Evolutionary conservation across 1,140 invertebrate species (phyloP).

Genomic region (Drosophila fuyamai): DNA sequence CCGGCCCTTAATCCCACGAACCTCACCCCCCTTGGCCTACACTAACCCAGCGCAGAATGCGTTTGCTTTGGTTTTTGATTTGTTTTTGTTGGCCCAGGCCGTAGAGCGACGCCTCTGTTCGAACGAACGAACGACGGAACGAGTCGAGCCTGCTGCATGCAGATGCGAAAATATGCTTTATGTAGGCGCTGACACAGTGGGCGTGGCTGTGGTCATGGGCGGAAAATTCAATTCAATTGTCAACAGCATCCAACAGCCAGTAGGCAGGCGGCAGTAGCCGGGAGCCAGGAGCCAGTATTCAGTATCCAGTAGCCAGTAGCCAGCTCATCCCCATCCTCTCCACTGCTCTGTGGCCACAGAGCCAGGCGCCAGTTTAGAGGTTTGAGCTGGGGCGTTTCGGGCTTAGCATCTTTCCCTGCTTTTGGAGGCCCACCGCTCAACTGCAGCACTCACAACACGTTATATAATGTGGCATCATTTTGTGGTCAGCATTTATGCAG

Average conservation of each 20-base stretch:
- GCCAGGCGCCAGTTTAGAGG: slow-evolving; percentile 50
- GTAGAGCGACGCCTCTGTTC: too few relatives aligned
- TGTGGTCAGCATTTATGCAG: slow-evolving; percentile 82
- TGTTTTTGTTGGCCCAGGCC: slow-evolving; percentile 60
- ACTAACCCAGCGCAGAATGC: not conserved
- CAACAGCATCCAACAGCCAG: slow-evolving; percentile 57
- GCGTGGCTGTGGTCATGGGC: slow-evolving; percentile 50
- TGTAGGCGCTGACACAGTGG: slow-evolving; percentile 60
- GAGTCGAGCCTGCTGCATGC: slow-evolving; percentile 58
- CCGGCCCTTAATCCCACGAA: slow-evolving; percentile 37
- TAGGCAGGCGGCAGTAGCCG: not conserved
- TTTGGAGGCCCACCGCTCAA: slow-evolving; percentile 7
- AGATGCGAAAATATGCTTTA: slow-evolving; percentile 77
- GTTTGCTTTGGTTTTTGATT: slow-evolving; percentile 50
- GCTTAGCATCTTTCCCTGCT: slow-evolving; percentile 33
- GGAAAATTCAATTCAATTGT: slow-evolving; percentile 83
- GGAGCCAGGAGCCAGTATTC: too few relatives aligned
- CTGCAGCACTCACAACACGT: slow-evolving; percentile 49
- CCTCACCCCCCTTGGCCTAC: not conserved
- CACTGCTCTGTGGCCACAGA: slow-evolving; percentile 41
- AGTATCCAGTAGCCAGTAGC: too few relatives aligned
- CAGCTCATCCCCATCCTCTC: slow-evolving; percentile 1
- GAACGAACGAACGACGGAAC: slow-evolving; percentile 15
- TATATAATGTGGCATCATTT: slow-evolving; percentile 82
- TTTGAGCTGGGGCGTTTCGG: slow-evolving; percentile 43